These are phyloP conservation scores for Cherax quadricarinatus DNA, from an alignment of 1,140 invertebrate genomes.

Conservation along the genomic window DNA sequence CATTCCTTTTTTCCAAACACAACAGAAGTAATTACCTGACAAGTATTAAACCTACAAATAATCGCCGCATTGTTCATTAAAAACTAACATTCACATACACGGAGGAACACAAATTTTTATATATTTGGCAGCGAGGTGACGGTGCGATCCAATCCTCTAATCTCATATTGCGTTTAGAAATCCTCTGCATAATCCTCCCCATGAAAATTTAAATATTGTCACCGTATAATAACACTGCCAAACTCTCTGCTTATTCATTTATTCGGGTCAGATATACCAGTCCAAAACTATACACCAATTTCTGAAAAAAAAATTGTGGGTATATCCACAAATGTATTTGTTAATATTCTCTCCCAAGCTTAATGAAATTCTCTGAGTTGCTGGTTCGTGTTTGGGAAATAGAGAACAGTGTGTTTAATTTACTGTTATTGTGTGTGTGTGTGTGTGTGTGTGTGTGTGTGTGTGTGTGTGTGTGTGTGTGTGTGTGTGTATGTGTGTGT, in stretches of 20 bases:
- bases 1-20: neutral
- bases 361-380: too few relatives aligned
- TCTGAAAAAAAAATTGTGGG: neutral
- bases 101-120: neutral
- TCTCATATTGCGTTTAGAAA: neutral
- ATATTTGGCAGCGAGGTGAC: neutral
- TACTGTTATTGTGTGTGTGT: too few relatives aligned
- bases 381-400: too few relatives aligned
- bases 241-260: neutral
- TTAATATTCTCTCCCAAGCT: neutral
- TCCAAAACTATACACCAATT: neutral
- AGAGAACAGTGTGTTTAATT: too few relatives aligned
- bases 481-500: too few relatives aligned
- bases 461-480: too few relatives aligned
- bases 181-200: neutral
- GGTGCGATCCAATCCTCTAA: neutral
- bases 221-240: neutral
- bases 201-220: constrained; percentile 20
- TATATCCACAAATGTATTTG: neutral
- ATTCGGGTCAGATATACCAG: neutral
- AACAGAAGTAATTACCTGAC: neutral
- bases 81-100: neutral
- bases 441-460: too few relatives aligned
- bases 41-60: neutral
- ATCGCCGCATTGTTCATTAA: neutral